A percentile compares a stretch with the other conserved stretches of the same genome.
Conservation (phyloP, 2,888 invertebrate genomes). For the Drosophila macrospina region DNA sequence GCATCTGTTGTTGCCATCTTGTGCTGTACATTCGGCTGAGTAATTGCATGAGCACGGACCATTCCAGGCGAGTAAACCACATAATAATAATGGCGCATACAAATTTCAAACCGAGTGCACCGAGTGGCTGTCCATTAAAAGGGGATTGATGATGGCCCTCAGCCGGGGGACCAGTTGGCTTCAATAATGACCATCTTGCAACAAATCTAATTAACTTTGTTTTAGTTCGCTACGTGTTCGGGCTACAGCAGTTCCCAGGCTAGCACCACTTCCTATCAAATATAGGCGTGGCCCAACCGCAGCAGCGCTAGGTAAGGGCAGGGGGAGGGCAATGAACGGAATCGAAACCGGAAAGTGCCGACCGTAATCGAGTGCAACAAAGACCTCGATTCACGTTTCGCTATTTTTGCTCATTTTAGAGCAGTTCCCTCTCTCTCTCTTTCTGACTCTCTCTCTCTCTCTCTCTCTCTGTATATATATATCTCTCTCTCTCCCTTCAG, state of each 20-base stretch:
- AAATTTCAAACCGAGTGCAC: conserved; percentile 64
- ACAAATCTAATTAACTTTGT: conserved; percentile 80
- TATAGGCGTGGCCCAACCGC: conserved; percentile 7
- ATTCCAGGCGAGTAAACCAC: conserved; percentile 69
- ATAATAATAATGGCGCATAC: conserved; percentile 55
- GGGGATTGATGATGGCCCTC: conserved; percentile 33
- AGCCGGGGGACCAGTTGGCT: conserved; percentile 43
- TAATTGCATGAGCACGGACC: conserved; percentile 46
- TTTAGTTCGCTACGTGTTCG: conserved; percentile 69
- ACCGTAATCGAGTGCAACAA: conserved; percentile 73
- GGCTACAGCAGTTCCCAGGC: conserved; percentile 30
- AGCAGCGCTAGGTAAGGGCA: background rate
- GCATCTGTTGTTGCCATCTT: background rate
- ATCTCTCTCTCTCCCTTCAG: conserved; percentile 11
- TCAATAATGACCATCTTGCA: conserved; percentile 74
- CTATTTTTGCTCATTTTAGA: conserved; percentile 50
- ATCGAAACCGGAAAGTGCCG: conserved; percentile 60
- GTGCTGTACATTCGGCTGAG: conserved; percentile 11
- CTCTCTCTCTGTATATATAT: background rate
- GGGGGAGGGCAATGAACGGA: conserved; percentile 19
- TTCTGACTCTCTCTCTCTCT: background rate
- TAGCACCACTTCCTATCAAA: conserved; percentile 7
- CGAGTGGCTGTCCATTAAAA: conserved; percentile 44
- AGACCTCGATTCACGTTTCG: conserved; percentile 55
- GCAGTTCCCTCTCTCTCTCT: background rate